Evolutionary conservation across 2,797 vertebrate species (phyloP), one percentile per base, ranked within the genome.

Genomic region (Gymnoscopelus microlampas): DNA sequence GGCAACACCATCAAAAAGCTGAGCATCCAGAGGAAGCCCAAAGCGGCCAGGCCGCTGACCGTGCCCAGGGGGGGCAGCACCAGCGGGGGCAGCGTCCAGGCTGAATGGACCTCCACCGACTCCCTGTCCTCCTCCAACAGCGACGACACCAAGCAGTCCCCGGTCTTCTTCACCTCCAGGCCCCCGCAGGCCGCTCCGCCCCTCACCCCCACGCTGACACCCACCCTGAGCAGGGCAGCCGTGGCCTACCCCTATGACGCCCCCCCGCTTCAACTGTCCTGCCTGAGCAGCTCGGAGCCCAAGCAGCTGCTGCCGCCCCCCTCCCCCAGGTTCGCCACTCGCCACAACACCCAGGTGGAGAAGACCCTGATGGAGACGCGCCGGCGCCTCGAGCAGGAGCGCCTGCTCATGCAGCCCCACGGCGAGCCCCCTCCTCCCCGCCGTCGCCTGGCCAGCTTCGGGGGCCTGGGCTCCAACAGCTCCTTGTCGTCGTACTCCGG

Each of bases 311-410:
- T 96, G 72, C 95, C 94, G 1, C 96, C 96, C 53, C 95, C 95
- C 2, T 98, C 97, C 0, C 97, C 96, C 0, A 90, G 95, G 65
- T 87, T 90, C 0, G 82, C 88, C 68, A 91, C 94, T 57, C 94
- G 92, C 35, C 95, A 96, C 87, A 99, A 99, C 84, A 92, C 95
- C 66, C 96, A 95, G 78, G 98, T 99, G 83, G 98, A 98, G 86
- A 98, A 96, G 92, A 99, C 98, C 0, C 94, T 99, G 58, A 99
- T 99, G 97, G 98, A 99, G 92, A 99, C 98, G 0, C 95, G 98
- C 5, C 93, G 94, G 23, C 93, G 98, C 12, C 93, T 99, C 0
- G 98, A 99, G 64, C 97, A 98, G 90, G 98, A 99, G 82, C 95
- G 94, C 5, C 81, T 93, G 77, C 91, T 95, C 77, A 93, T 96